Evolutionary conservation across 2,113 vertebrate species (phyloP), one percentile per base, ranked within the genome.

Genomic region (Barnardius zonarius): DNA sequence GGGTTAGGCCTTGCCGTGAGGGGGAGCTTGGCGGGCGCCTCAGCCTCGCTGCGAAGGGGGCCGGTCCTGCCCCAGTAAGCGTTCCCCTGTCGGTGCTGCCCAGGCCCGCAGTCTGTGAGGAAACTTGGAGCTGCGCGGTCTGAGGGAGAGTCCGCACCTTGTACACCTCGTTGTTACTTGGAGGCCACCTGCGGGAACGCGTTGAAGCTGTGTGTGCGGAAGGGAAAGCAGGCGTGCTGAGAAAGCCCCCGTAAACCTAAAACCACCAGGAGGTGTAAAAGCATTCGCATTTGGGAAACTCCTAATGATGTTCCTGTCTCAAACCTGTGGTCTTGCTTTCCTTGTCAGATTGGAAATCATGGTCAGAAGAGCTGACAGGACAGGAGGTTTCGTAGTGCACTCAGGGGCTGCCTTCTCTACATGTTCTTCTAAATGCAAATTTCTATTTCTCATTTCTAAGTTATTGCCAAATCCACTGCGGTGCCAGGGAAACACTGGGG

Each of bases 281-380:
- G 6, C 43, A 2, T 28, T 46, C 37, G 51, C 23, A 6, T 43
- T 61, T 20, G 17, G 17, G n/a, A 28, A 64, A 3, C 15, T 23
- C 0, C 2, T 61, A 1, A 3, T 2, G 7, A 6, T 9, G 15
- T 23, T 39, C 5, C 1, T 30, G 0, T 13, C 5, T 8, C 7
- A 27, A 24, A n/a, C 1, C 13, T 9, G 0, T 6, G 17, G 10
- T 7, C 17, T 39, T 25, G 20, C 13, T 31, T 54, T 9, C 31
- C 91, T 80, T 77, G 74, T 59, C 43, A 10, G 64, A 37, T 35
- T 7, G 25, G 43, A 31, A 62, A 11, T 20, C 33, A 1, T 4
- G 17, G 14, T 28, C 28, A 3, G 12, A 20, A 8, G 37, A 43
- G 31, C 39, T 78, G 73, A 41, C 41, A 17, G 69, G 5, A 0